Evolutionary conservation across 2,113 vertebrate species (phyloP), one percentile per base, ranked within the genome.

Genomic region (Corvus moneduloides): DNA sequence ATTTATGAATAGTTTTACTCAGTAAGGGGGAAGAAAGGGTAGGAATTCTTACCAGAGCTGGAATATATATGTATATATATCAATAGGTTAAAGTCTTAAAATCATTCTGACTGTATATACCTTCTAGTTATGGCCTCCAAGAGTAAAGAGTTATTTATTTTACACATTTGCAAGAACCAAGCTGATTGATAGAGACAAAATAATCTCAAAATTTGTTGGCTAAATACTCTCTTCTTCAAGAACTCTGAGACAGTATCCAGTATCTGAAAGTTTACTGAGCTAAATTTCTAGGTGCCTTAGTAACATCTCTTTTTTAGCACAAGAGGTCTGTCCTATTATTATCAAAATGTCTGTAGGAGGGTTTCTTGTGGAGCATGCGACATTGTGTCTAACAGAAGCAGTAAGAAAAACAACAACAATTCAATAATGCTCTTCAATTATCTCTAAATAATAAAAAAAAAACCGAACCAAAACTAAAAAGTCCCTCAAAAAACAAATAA

Each of bases 251-350:
- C 39, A 69, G 9, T 76, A 79, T 49, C 66, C 63, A 30, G 55
- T 37, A 83, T 59, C 30, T 72, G 63, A 89, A 79, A 84, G 67
- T 96, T 95, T 87, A 95, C 83, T 74, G 44, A 77, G 81, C 68
- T 89, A 93, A 97, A 96, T 92, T 96, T 39, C 73, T 89, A 87
- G 76, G 55, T 91, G 44, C 59, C 77, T 90, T 90, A 66, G 81
- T 72, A 96, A 79, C 48, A 56, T n/a, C 44, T 90, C 94, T 96
- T 86, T 87, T 91, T 94, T 78, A 92, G 54, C 39, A 89, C 15
- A 67, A 62, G 54, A 76, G 52, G 54, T 75, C 78, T 86, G 76
- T 87, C 48, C 30, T 77, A 76, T 85, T 89, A 94, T 91, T 87
- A 94, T 78, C 77, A 91, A 95, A 96, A 68, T 79, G 26, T 91